Evolutionary conservation across 2,797 vertebrate species (phyloP), one percentile per base, ranked within the genome.

Genomic region (Phrynocephalus forsythii): DNA sequence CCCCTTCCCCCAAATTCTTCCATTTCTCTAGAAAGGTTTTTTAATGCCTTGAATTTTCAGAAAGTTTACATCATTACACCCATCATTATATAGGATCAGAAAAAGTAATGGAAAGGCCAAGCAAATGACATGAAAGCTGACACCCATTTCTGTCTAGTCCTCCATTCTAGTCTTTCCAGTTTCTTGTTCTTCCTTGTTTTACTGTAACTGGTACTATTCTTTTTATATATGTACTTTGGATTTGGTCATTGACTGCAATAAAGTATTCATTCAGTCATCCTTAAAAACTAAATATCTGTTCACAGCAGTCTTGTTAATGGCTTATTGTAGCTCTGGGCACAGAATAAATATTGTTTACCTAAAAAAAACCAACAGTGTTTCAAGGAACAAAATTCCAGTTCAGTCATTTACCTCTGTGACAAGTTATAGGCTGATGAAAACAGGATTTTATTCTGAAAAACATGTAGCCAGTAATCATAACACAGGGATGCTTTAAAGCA

Each of bases 301-400:
- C 88, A 85, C 66, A 76, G 24, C 16, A 78, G 0, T 78, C 38
- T 78, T 90, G 86, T 83, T 38, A 88, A 85, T 28, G 67, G 0
- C 66, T 90, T 89, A 11, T 60, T 20, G 22, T 68, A 92, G 30
- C 93, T 52, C 66, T 71, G 91, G 87, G 63, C 16, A 86, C 22
- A 28, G 26, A 85, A 78, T 86, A 88, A 87, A 66, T 73, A 79
- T 63, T 1, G 60, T 33, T 91, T 91, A 38, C 30, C 72, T 88
- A 48, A 86, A 88, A 77, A 60, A 80, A 10, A 86, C 30, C 28
- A 73, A 44, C 38, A 44, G 38, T 44, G 38, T 87, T 92, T 93
- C 85, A 80, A 79, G 89, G 87, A 24, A 87, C 22, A 86, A n/a
- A 73, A 76, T 67, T 92, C 79, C 83, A 56, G 2, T 5, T n/a